Evolutionary conservation across 2,888 invertebrate species (phyloP), one percentile per base, ranked within the genome.

Genomic region (Lepas anatifera): DNA sequence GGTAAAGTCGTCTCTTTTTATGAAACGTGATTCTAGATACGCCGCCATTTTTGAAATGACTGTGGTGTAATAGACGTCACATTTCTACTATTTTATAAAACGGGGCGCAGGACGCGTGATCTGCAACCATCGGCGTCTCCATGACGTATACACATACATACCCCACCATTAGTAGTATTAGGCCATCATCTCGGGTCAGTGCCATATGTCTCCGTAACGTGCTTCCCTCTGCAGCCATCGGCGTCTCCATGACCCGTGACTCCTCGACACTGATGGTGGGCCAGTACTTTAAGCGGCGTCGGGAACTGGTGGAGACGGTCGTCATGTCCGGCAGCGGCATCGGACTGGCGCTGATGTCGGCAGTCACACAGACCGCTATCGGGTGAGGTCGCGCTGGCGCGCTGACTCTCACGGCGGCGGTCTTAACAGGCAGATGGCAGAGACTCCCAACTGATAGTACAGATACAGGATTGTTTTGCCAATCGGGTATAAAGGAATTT

Each of bases 161-260:
- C 89, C 93, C 73, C 92, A 92, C 58, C 91, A 92, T 79, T 94
- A 93, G 82, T 93, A 93, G 85, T 90, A 92, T 79, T 81, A 89
- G 74, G 87, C 90, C 18, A 85, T 90, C 71, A 89, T 92, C 89
- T 90, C 91, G 22, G 86, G n/a, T n/a, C n/a, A n/a, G n/a, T n/a
- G n/a, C n/a, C n/a, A n/a, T n/a, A n/a, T n/a, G n/a, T n/a, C n/a
- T n/a, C n/a, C n/a, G n/a, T n/a, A n/a, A n/a, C n/a, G n/a, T n/a
- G n/a, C n/a, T n/a, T n/a, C n/a, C n/a, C n/a, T n/a, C 63, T 41
- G 25, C 71, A 82, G 90, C 91, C 46, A 86, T 92, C 69, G 93
- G 93, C 70, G 90, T 91, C 70, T 91, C 92, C 50, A 85, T 93
- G 79, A 91, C 91, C 10, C 81, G 92, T 74, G 92, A 91, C 80